Evolutionary conservation across 1,140 invertebrate species (phyloP), one percentile per base, ranked within the genome.

Genomic region (Cheumatopsyche charites): DNA sequence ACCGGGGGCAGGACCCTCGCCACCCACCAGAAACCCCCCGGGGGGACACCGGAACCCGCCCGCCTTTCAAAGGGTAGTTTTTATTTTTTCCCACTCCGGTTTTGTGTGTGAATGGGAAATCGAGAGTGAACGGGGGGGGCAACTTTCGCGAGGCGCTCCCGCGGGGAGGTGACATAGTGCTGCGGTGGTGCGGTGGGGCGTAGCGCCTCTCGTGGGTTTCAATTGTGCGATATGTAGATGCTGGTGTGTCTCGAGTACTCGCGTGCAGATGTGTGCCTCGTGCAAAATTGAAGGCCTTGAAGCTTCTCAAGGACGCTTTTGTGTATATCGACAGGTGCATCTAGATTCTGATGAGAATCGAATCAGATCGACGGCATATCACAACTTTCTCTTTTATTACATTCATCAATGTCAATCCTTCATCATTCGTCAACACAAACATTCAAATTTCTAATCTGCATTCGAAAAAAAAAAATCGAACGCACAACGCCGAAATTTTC

Each of bases 31-130:
- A n/a, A n/a, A n/a, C n/a, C 66, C 29, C 62, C 63, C 45, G 71
- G 75, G 62, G 62, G 36, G 36, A 79, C 80, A 74, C 80, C 78
- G 74, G 76, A 63, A 63, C 62, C 62, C 62, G 43, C 63, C 78
- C 80, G 81, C 81, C 82, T 81, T 82, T 83, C 81, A 82, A 81
- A 82, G 79, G 80, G 81, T 81, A 76, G 78, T 79, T 82, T 80
- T 76, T 74, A 73, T 74, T 72, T 76, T 76, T 76, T 52, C 75
- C 73, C 70, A 66, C 65, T 66, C 63, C 66, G 68, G 73, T 74
- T 75, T 75, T 75, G 73, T 72, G 65, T 72, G 73, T 72, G 73
- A 71, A 72, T 72, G 73, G 73, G 70, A 71, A 74, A 71, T 72
- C 70, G 73, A 47, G 62, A 62, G 70, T 26, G 69, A 61, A 45